These are phyloP conservation scores for Pimpla rufipes DNA, from an alignment of 2,888 invertebrate species.

Conservation along the genomic window DNA sequence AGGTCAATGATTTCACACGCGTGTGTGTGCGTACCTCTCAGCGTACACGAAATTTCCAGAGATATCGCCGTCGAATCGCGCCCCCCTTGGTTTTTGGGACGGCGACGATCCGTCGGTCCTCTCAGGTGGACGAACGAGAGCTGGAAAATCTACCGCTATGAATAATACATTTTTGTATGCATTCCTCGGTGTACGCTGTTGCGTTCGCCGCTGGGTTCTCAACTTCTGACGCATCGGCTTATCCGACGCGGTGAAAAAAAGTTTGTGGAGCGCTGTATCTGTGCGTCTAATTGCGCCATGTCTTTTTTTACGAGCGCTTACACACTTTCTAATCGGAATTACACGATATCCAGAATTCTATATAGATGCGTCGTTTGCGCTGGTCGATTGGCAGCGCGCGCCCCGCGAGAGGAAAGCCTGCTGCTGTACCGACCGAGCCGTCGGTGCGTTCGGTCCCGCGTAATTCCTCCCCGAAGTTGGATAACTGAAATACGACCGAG, in stretches of 20 bases:
- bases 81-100: not conserved
- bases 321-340: not conserved
- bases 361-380: not conserved
- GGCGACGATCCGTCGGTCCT: not conserved
- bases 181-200: not conserved
- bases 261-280: not conserved
- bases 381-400: not conserved
- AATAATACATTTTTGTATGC: not conserved
- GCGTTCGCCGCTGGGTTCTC: conserved; percentile 8
- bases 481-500: not conserved
- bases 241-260: not conserved
- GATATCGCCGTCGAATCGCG: not conserved
- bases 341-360: conserved; percentile 1
- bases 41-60: not conserved
- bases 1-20: conserved; percentile 41
- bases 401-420: not conserved
- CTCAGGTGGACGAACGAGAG: not conserved
- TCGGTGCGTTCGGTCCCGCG: not conserved
- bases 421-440: not conserved
- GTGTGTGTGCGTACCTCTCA: not conserved
- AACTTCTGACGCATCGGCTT: not conserved
- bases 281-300: not conserved
- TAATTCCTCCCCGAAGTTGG: not conserved
- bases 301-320: not conserved
- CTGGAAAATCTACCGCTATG: not conserved